Base-by-base conservation (phyloP, 1,140 invertebrate species). In the Macrostomum lignano region DNA sequence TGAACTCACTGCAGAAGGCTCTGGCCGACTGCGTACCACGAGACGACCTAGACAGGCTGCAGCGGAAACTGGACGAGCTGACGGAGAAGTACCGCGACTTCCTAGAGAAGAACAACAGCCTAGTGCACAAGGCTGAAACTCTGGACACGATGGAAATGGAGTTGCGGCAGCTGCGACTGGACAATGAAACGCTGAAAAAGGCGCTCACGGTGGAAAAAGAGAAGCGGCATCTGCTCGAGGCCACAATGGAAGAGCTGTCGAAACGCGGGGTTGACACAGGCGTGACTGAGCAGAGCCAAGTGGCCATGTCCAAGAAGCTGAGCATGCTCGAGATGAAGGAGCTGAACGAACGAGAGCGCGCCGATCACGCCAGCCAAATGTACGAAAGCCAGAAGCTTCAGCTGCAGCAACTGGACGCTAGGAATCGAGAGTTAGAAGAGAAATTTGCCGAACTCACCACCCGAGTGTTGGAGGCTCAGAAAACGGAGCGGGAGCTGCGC, bases 301-400 rank as follows among this genome's bases (percentile, higher is more conserved):
- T n/a, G 5, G 46, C 49, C 17, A 46, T 48, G 14, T 50, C 54
- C 19, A 52, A 52, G 38, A 52, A 51, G 33, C 44, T 58, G 9
- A 50, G 52, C 0, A 52, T 46, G 13, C 36, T 57, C 17, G 55
- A 59, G 38, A 58, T 59, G 54, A 55, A 57, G 41, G 55, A 58
- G 30, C 30, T 58, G n/a, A 56, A 57, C 38, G 56, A 58, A 34
- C 33, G 52, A 23, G 52, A 59, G 40, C 32, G 49, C 19, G 55
- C 56, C 5, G 55, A 59, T 25, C 55, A 59, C 42, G 50, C 55
- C 9, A 45, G 44, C 3, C 40, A 43, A 15, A 53, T 59, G 52
- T 59, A 57, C 35, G 49, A 57, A 25, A 47, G 56, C 35, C 48
- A 55, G 39, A 48, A 49, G 28, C 36, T 42, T 3, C 43, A 47